These are phyloP conservation scores for Chrysemys picta DNA, from an alignment of 2,113 vertebrate genomes.

Conservation along the genomic window DNA sequence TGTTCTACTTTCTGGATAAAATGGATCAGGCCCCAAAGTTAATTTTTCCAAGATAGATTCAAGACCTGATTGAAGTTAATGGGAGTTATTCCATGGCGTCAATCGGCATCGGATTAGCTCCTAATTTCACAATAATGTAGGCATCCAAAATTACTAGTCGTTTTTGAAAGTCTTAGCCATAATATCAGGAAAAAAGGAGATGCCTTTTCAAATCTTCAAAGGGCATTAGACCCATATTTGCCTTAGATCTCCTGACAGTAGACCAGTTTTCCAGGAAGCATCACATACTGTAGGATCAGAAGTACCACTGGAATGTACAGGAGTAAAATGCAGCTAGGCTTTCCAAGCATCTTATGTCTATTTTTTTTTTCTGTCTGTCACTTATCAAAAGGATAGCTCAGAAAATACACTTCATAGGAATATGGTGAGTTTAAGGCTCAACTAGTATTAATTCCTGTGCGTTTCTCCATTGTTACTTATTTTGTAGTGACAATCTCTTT, in stretches of 20 bases:
- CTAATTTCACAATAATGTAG: background rate
- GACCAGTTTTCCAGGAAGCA: background rate
- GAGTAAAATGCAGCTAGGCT: background rate
- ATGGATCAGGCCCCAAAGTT: background rate
- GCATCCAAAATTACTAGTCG: background rate
- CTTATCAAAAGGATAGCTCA: background rate
- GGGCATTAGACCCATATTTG: background rate
- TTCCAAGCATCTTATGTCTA: background rate
- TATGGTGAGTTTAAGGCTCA: background rate
- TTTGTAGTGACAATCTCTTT: background rate
- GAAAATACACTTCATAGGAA: background rate
- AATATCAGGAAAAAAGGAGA: background rate
- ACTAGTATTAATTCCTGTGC: background rate
- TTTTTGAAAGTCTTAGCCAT: background rate
- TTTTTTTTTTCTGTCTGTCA: background rate
- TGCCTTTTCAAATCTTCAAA: background rate
- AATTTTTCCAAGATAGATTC: background rate
- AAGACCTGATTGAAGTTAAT: background rate
- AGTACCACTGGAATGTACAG: background rate
- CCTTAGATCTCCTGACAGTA: background rate
- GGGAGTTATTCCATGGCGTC: background rate
- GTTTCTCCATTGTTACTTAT: background rate
- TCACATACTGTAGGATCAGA: background rate
- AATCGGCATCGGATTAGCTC: background rate
- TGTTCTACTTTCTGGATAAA: background rate